phyloP scores from a whole-genome alignment of 2,797 vertebrate species.

The Pristis pectinata region DNA sequence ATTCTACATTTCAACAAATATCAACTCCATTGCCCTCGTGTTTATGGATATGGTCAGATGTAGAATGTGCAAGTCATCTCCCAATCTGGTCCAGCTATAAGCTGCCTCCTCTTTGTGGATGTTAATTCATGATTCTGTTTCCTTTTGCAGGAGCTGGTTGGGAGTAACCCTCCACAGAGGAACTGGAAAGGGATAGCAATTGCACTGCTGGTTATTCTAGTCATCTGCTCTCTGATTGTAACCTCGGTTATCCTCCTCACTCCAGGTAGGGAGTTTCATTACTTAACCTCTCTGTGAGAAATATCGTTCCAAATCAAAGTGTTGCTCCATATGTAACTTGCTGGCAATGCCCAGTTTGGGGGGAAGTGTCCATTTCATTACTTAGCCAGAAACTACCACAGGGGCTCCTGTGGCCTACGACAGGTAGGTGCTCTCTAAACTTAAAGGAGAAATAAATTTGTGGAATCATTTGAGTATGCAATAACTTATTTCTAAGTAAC shows the following conservation, averaged over 20 bases:
- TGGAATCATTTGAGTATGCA: not conserved
- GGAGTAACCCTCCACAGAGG: slow-evolving; percentile 84
- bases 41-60: not conserved
- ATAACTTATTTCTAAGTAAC: not conserved
- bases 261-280: slow-evolving; percentile 67
- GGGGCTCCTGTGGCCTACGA: not conserved
- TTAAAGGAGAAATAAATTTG: not conserved
- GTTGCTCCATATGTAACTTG: not conserved
- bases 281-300: not conserved
- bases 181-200: slow-evolving; percentile 99
- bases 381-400: not conserved
- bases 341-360: not conserved
- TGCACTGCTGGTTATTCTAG: slow-evolving; percentile 89
- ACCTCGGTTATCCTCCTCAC: slow-evolving; percentile 94
- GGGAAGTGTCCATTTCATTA: not conserved
- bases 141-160: slow-evolving; percentile 85
- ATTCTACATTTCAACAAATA: not conserved
- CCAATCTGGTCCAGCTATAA: not conserved
- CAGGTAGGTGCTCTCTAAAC: not conserved
- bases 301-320: not conserved
- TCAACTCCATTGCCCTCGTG: not conserved
- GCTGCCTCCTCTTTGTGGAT: not conserved
- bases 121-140: slow-evolving; percentile 31
- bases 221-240: slow-evolving; percentile 96
- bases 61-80: not conserved